These are phyloP conservation scores for Cotesia congregata DNA, from an alignment of 2,888 invertebrate species.

Conservation along the genomic window DNA sequence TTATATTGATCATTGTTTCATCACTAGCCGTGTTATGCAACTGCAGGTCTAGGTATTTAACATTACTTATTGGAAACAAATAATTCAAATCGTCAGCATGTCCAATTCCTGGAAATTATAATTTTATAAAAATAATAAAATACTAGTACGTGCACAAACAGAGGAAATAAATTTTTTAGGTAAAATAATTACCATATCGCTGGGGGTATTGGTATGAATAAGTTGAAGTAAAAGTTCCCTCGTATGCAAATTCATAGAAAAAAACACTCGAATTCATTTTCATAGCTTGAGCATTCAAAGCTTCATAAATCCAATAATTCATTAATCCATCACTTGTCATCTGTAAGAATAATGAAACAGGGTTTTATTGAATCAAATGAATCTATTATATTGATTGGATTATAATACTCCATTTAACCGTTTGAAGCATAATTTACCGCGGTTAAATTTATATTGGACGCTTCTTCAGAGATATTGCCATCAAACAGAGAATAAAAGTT, in stretches of 20 bases:
- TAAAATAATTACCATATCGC: constrained; percentile 52
- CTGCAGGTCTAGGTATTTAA: constrained; percentile 40
- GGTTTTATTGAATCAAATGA: background rate
- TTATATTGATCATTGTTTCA: constrained; percentile 56
- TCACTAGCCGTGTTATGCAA: constrained; percentile 56
- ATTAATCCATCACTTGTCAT: constrained; percentile 50
- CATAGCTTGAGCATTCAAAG: constrained; percentile 45
- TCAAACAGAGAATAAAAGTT: constrained; percentile 47
- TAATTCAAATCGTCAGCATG: constrained; percentile 63
- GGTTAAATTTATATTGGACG: constrained; percentile 30
- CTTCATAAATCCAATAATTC: constrained; percentile 50
- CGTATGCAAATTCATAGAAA: constrained; percentile 58
- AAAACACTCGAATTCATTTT: constrained; percentile 56
- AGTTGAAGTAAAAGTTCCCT: constrained; percentile 56
- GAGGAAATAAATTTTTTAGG: background rate
- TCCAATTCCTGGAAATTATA: constrained; percentile 49
- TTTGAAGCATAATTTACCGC: constrained; percentile 30
- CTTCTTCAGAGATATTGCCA: background rate
- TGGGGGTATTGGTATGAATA: constrained; percentile 38
- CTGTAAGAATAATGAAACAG: constrained; percentile 45
- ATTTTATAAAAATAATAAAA: constrained; percentile 2
- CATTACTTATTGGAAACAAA: constrained; percentile 56
- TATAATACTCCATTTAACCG: background rate
- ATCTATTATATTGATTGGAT: constrained; percentile 1
- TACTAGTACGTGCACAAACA: background rate